Evolutionary conservation across 1,140 invertebrate species (phyloP), one percentile per base, ranked within the genome.

Genomic region (Zophobas morio): DNA sequence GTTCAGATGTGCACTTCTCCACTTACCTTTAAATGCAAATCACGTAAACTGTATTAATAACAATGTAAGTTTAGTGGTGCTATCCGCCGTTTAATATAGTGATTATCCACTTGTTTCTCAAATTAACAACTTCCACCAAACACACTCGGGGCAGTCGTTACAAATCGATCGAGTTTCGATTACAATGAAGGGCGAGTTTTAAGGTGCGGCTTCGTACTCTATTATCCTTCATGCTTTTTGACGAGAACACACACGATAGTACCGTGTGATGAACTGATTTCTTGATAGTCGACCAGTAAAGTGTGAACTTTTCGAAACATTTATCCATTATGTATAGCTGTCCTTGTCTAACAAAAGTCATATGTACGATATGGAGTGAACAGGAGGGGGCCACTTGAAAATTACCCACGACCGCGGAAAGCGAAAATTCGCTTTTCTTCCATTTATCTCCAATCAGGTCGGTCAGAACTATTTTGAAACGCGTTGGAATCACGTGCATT

Each of bases 141-240:
- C 20, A 39, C 35, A 63, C 32, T 57, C 34, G 33, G 32, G 34
- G 54, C 8, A 2, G 33, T 66, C 39, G 60, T 66, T 39, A 66
- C 60, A 66, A 39, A 46, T 42, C 60, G 39, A 66, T 66, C 60
- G 60, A 40, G 20, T 20, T 66, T 39, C 39, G 37, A 66, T 66
- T n/a, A 66, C 60, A 66, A 66, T 66, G 20, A 66, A 66, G 60
- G 60, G 60, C 60, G 33, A 66, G 60, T 66, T 66, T 36, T n/a
- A 39, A 66, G 60, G 60, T n/a, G 60, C 60, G 60, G 60, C 36
- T 42, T n/a, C n/a, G 49, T 51, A 46, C 56, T 66, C 39, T 66
- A 42, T 66, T 66, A 66, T 66, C 20, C 60, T 66, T 66, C 60
- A 66, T 66, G 60, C 60, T 66, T 42, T 42, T 36, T n/a, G 36